phyloP scores from a whole-genome alignment of 2,113 vertebrate species.

The Bagarius yarrelli region DNA sequence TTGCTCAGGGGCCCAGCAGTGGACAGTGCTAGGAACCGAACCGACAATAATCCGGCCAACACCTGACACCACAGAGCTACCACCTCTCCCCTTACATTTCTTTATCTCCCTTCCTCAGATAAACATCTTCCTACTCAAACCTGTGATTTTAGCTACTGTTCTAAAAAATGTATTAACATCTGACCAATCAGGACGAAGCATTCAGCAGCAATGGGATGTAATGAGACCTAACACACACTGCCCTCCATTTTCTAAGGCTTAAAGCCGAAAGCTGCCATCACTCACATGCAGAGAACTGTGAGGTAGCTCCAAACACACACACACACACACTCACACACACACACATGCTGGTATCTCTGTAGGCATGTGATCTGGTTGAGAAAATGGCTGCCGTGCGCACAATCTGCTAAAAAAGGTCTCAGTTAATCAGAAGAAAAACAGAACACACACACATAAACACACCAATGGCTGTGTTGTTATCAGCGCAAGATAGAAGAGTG shows the following conservation, averaged over 20 bases:
- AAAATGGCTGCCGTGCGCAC: conserved; percentile 34
- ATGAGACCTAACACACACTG: neutral
- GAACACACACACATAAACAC: neutral
- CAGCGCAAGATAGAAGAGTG: too few relatives aligned
- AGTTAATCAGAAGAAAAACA: neutral
- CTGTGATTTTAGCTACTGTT: neutral
- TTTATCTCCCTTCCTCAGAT: too few relatives aligned
- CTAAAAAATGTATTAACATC: neutral
- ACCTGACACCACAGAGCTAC: too few relatives aligned
- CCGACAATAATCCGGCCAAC: too few relatives aligned
- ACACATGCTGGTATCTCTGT: conserved; percentile 34
- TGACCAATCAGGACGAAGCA: neutral
- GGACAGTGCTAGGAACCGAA: too few relatives aligned
- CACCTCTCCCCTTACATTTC: too few relatives aligned
- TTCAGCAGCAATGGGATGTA: neutral
- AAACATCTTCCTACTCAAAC: too few relatives aligned
- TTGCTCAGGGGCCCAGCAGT: too few relatives aligned
- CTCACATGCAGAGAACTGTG: conserved; percentile 40
- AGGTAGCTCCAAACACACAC: conserved; percentile 47
- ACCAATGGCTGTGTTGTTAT: neutral
- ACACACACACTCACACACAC: conserved; percentile 39
- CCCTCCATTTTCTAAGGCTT: conserved; percentile 22
- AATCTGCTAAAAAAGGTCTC: conserved; percentile 2
- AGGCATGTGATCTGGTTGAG: conserved; percentile 26
- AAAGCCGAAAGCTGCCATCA: conserved; percentile 35